Percentiles rank a stretch among this genome's conserved stretches.
Evolutionary conservation across 2,888 invertebrate genomes (phyloP).

Genomic region (Podabrus alpinus): DNA sequence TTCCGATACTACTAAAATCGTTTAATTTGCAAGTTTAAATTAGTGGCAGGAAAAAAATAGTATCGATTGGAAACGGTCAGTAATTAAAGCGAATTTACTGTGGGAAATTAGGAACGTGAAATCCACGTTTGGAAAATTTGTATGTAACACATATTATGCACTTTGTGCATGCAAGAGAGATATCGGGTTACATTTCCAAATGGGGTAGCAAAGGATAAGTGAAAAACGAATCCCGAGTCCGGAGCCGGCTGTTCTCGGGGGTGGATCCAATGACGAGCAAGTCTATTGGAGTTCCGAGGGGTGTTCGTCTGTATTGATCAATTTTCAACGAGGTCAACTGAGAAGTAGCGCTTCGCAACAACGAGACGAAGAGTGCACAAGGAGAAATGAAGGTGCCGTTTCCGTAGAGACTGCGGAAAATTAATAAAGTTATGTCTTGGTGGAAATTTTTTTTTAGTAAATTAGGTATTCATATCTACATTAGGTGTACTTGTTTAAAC

Average conservation of each 20-base stretch:
- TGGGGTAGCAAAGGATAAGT: background rate
- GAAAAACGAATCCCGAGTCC: constrained; percentile 3
- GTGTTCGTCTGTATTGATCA: constrained; percentile 35
- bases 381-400: constrained; percentile 28
- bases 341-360: constrained; percentile 29
- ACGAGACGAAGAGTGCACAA: constrained; percentile 22
- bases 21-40: background rate
- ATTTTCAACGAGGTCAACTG: constrained; percentile 35
- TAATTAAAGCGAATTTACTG: background rate
- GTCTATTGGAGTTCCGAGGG: constrained; percentile 34
- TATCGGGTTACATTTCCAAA: background rate
- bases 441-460: background rate
- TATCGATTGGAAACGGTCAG: background rate
- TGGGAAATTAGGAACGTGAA: constrained; percentile 9
- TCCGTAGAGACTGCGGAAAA: constrained; percentile 27
- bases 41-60: background rate
- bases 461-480: background rate
- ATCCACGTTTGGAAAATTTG: constrained; percentile 5
- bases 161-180: constrained; percentile 4
- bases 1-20: background rate
- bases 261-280: constrained; percentile 33
- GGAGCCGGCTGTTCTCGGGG: constrained; percentile 24
- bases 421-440: constrained; percentile 4
- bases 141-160: constrained; percentile 14
- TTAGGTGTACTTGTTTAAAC: background rate